Base-by-base conservation (phyloP, 2,888 invertebrate species). In the Philaethria dido region DNA sequence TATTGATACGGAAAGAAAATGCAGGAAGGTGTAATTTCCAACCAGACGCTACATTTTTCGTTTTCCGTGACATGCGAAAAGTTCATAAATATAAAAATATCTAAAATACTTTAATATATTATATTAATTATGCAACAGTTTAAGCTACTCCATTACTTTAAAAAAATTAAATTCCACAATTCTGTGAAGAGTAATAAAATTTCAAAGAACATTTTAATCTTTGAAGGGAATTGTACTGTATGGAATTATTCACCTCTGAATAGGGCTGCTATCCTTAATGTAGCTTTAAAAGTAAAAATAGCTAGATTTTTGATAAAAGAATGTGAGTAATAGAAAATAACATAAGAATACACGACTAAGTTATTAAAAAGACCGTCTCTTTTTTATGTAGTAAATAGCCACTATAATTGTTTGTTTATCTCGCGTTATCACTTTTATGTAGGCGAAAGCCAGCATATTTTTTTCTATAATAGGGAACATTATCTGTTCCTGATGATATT, bases 131-230 rank as follows among this genome's bases (percentile, higher is more conserved):
- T 20, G 13, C 20, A 5, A 20, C 1, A 47, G 45, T 8, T 48
- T 48, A 14, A 22, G 6, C 14, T 14, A 48, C 3, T 22, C 3
- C 20, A 20, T 22, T 47, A 47, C 4, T 16, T n/a, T 11, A 33
- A 13, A 45, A 16, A n/a, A 5, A 16, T 18, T 54, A 39, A 22
- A 39, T 22, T 22, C 22, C 3, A 18, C 11, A 11, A 4, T 39
- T 36, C 14, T 57, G 22, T 39, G 11, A 57, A 39, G n/a, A 22
- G 9, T 22, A 42, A 42, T 9, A 22, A 42, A 57, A 11, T 42
- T 57, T 57, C 22, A 42, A 57, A 42, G 57, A n/a, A 57, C 57
- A 57, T 57, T 39, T n/a, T 42, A 57, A 57, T 57, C 42, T 57
- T 42, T 42, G 16, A 25, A 42, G 22, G 39, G 55, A 25, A 9